Base-by-base conservation (phyloP, 2,888 invertebrate species). In the Netelia virgata region DNA sequence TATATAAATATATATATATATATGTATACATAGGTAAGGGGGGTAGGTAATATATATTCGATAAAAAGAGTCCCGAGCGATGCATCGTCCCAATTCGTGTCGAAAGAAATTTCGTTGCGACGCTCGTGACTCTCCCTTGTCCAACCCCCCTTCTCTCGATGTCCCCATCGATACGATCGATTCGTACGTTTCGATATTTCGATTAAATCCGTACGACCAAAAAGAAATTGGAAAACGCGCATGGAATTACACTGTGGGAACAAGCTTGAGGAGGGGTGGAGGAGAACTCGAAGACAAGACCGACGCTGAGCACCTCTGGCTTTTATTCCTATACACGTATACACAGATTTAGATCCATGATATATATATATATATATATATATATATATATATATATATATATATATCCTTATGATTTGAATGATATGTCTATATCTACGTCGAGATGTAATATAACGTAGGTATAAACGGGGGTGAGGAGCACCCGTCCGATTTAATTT, bases 401-500 rank as follows among this genome's bases (percentile, higher is more conserved):
- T n/a, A 3, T 55, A n/a, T 18, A 16, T 14, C 5, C 8, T 18
- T 55, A 18, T 57, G 57, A 16, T 57, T 10, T 57, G 57, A 10
- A 59, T 55, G 11, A 47, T 47, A 47, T 47, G 14, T 47, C 9
- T 72, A 36, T 72, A 36, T 43, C 50, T 16, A n/a, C 14, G 64
- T 11, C 11, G 57, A 59, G 63, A 66, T 68, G 77, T 73, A 73
- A 81, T 81, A 77, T 77, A 73, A 81, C 73, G 55, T 73, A 72
- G 23, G 43, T 57, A 75, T 70, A 70, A 18, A 43, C n/a, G 43
- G 57, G 63, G 72, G 73, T 76, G 83, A 77, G 81, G 84, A 89
- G 89, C 85, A 86, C 86, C 84, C 87, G 87, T 89, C 88, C 83
- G 89, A 88, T 88, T 88, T 88, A 90, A 89, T 90, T 90, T 90